Conservation (phyloP, 2,888 invertebrate species). For the Tortrix viridana region DNA sequence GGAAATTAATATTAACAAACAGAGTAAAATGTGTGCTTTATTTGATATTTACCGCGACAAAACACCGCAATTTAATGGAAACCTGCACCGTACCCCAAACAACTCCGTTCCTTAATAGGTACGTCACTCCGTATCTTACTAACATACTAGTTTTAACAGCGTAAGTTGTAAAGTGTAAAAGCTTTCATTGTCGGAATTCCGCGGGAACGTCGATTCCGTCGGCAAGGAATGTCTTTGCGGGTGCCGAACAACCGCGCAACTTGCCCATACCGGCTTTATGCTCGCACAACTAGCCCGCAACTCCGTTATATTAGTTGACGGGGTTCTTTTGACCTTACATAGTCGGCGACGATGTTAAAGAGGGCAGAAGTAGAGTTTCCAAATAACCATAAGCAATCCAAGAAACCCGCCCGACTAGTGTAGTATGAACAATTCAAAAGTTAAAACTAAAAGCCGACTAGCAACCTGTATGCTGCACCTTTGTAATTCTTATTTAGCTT, state of each 20-base stretch:
- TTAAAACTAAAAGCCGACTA: too few relatives aligned
- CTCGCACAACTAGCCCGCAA: slow-evolving; percentile 9
- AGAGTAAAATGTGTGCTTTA: too few relatives aligned
- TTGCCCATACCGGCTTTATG: slow-evolving; percentile 32
- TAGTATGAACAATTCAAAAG: too few relatives aligned
- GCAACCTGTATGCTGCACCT: too few relatives aligned
- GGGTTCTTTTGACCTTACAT: not conserved
- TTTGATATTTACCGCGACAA: too few relatives aligned
- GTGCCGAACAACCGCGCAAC: slow-evolving; percentile 12
- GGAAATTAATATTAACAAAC: too few relatives aligned
- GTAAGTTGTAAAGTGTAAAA: slow-evolving; percentile 31
- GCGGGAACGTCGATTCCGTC: slow-evolving; percentile 12
- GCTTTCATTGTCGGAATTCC: slow-evolving; percentile 11
- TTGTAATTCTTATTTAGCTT: too few relatives aligned
- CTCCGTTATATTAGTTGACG: not conserved
- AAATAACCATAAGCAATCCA: too few relatives aligned
- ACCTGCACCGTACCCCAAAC: not conserved
- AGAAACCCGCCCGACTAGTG: too few relatives aligned
- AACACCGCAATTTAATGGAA: too few relatives aligned
- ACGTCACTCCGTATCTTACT: too few relatives aligned
- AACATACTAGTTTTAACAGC: slow-evolving; percentile 5
- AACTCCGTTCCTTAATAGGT: not conserved
- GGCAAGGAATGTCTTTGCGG: slow-evolving; percentile 35
- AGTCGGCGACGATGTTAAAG: not conserved
- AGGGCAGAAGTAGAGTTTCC: too few relatives aligned